Evolutionary conservation across 2,113 vertebrate genomes (phyloP), one percentile per base, ranked within the genome.

Genomic region (Tenrec ecaudatus): DNA sequence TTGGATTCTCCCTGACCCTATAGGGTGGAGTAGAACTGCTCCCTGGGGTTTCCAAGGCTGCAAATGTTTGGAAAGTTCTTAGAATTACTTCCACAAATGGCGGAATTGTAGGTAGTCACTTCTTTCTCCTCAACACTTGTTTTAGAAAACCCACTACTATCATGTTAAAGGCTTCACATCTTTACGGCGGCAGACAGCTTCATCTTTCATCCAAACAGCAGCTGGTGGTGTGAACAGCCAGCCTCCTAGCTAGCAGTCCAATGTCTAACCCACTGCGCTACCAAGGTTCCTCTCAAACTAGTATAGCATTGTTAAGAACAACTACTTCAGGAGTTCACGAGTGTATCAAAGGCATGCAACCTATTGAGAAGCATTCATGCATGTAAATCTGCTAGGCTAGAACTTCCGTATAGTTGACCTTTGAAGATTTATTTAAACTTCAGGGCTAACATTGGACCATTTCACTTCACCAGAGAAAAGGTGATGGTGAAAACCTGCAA

Each of bases 51-150:
- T 14, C 47, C 47, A 53, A 53, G 47, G 47, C 9, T 53, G 29
- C 77, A 81, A 73, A 58, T 78, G 81, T 36, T 81, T 89, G 36
- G 78, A 53, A 78, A 89, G 23, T 75, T 33, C 40, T 93, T 64
- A 73, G 7, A 62, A 43, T 14, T 4, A 43, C 33, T 90, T 86
- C 15, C 33, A 62, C 17, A 47, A 33, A 53, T 75, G 57, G 16
- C 66, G 38, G 38, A 17, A 22, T 85, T 8, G 36, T 76, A 69
- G 16, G 20, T 66, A 16, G 6, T 20, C 77, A 29, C 47, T 66
- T 7, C 33, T 53, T 68, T 17, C 69, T 0, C 33, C 53, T 2
- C 11, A 53, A 53, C 47, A 53, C 47, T 53, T 53, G 40, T 40
- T 4, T 40, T 40, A 40, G 7, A 40, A 40, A 40, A 40, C 40